Evolutionary conservation across 2,113 vertebrate species (phyloP).

Genomic region (Oryzias curvinotus): DNA sequence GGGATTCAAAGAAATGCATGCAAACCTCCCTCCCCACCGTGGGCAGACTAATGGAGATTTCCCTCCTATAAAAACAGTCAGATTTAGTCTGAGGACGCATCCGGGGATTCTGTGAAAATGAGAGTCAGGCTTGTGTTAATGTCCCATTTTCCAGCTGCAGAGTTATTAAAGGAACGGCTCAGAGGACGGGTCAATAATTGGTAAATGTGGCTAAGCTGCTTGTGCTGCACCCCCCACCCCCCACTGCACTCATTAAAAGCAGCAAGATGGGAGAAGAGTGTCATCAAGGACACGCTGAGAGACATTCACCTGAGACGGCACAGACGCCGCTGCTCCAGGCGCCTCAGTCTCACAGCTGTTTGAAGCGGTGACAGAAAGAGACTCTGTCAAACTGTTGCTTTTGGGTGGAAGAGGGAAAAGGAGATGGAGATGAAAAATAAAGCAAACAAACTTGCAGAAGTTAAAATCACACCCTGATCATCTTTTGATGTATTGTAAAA

Average conservation of each 20-base stretch:
- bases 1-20: slow-evolving; percentile 74
- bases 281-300: slow-evolving; percentile 72
- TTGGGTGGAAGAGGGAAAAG: slow-evolving; percentile 45
- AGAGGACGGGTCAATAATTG: slow-evolving; percentile 41
- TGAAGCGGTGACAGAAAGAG: slow-evolving; percentile 65
- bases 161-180: slow-evolving; percentile 24
- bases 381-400: slow-evolving; percentile 55
- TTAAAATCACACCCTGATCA: no score
- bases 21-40: slow-evolving; percentile 64
- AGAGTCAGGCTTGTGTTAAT: slow-evolving; percentile 20
- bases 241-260: slow-evolving; percentile 63
- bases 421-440: slow-evolving; percentile 31
- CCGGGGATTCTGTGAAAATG: slow-evolving; percentile 23
- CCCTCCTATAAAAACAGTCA: slow-evolving; percentile 33
- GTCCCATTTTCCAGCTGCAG: slow-evolving; percentile 5
- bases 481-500: no score
- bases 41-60: slow-evolving; percentile 46
- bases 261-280: slow-evolving; percentile 58
- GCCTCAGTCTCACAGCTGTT: slow-evolving; percentile 63
- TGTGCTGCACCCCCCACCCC: slow-evolving; percentile 28
- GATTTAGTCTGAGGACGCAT: slow-evolving; percentile 19
- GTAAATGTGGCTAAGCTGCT: slow-evolving; percentile 51
- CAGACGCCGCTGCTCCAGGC: slow-evolving; percentile 61
- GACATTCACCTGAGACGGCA: slow-evolving; percentile 71
- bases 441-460: background rate